These are phyloP conservation scores for Cotesia congregata DNA, from an alignment of 2,888 invertebrate genomes.

Conservation along the genomic window DNA sequence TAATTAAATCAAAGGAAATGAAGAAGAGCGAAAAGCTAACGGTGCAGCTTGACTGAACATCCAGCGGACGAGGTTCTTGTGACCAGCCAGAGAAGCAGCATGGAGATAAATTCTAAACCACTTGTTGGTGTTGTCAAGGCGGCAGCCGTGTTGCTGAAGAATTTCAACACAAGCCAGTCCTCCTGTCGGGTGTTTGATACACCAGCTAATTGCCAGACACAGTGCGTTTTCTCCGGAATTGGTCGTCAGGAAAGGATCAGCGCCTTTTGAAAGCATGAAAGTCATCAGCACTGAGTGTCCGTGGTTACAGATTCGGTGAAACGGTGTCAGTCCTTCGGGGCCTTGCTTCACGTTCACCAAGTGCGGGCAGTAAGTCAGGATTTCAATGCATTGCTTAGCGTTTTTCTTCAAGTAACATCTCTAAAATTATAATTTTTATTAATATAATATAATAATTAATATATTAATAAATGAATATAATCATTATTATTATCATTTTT, in stretches of 20 bases:
- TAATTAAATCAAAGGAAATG: constrained; percentile 18
- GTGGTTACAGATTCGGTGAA: constrained; percentile 53
- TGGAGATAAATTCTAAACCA: constrained; percentile 50
- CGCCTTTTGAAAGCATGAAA: constrained; percentile 53
- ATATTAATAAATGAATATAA: too few species aligned
- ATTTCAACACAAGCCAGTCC: constrained; percentile 47
- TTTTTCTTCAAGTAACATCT: constrained; percentile 48
- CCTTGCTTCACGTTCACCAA: constrained; percentile 47
- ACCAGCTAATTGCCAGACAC: constrained; percentile 49
- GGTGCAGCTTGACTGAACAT: constrained; percentile 41
- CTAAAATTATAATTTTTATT: too few species aligned
- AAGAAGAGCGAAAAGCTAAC: not conserved
- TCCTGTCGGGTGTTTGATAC: constrained; percentile 38
- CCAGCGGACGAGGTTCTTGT: constrained; percentile 48
- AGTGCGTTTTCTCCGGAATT: constrained; percentile 51
- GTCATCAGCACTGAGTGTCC: constrained; percentile 49
- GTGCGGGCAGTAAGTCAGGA: constrained; percentile 46
- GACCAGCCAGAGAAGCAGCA: constrained; percentile 42
- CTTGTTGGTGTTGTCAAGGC: constrained; percentile 41
- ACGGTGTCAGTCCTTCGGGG: constrained; percentile 52
- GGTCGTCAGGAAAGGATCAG: constrained; percentile 48
- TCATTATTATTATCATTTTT: not conserved
- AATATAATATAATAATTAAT: too few species aligned
- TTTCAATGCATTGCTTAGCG: constrained; percentile 47
- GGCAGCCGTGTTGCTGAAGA: constrained; percentile 46